Conservation (phyloP, 2,113 vertebrate genomes). For the Hipposideros armiger region DNA sequence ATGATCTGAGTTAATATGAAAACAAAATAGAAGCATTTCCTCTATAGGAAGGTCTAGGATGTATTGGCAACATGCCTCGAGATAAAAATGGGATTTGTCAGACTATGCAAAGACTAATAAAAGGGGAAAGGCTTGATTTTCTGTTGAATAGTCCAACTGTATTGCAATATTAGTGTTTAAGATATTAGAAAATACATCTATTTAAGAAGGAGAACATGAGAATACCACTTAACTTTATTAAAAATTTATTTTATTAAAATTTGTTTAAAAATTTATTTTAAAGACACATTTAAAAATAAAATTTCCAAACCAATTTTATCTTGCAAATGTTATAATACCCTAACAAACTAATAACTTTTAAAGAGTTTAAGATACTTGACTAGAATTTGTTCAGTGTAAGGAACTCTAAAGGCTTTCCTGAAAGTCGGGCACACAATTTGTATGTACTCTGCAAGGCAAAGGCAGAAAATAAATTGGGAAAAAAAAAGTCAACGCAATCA, state of each 20-base stretch:
- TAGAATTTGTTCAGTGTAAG: background rate
- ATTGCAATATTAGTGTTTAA: background rate
- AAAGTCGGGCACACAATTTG: background rate
- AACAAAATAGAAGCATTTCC: conserved; percentile 47
- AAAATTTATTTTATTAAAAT: background rate
- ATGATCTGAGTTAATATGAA: conserved; percentile 19
- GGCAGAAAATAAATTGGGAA: background rate
- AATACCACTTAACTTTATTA: background rate
- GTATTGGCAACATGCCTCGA: background rate
- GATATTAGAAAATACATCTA: background rate
- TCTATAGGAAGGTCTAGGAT: background rate
- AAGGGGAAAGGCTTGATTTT: background rate
- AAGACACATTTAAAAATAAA: background rate
- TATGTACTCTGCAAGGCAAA: background rate
- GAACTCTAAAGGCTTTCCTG: background rate
- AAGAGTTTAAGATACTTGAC: background rate
- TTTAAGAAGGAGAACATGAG: background rate
- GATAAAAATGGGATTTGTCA: background rate
- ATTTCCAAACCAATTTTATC: conserved; percentile 28
- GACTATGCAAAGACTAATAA: background rate
- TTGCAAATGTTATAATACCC: background rate
- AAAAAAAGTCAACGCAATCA: background rate
- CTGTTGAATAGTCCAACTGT: background rate
- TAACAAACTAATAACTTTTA: background rate
- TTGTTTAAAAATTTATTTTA: background rate